Evolutionary conservation across 1,140 invertebrate species (phyloP), one percentile per base, ranked within the genome.

Genomic region (Danaus plexippus): DNA sequence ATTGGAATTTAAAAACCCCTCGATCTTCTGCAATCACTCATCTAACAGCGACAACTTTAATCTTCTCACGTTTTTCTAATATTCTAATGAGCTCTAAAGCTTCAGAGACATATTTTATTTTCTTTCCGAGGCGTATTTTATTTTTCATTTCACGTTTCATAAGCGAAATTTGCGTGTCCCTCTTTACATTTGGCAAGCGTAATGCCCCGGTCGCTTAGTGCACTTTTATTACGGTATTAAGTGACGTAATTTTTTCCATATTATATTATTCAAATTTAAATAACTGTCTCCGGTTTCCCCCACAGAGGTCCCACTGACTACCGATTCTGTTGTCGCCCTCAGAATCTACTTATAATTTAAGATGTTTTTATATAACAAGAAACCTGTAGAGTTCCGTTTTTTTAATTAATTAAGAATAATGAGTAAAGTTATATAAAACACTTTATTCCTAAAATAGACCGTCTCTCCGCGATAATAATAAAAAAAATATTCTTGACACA

Each of bases 231-330:
- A 83, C 74, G 84, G 87, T 84, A 88, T 88, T 88, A 88, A 88
- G 84, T 88, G 87, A 88, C 87, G 87, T 88, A 88, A 88, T 88
- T 88, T 88, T 87, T 88, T 88, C 79, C 86, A 86, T 88, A 87
- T 88, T 83, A 88, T 88, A 86, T 87, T 88, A 88, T 88, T 88
- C 86, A 88, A 88, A 88, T 88, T 88, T 88, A 88, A 88, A 88
- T 88, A 88, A 88, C 82, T 87, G 84, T 87, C 87, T 88, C 75
- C 80, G 75, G 75, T 82, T 85, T 80, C 80, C 81, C 79, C 75
- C 67, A 72, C 69, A 67, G 63, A 82, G 79, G 74, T 85, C 77
- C 77, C 72, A 75, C 69, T 77, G 77, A 77, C 73, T 77, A 67
- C 71, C 73, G 69, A 84, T 77, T 86, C 81, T 82, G 78, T 83